A percentile compares a stretch with the other conserved stretches of the same genome.
These are phyloP conservation scores for Leptopterna dolabrata DNA, from an alignment of 2,888 invertebrate species.

Conservation along the genomic window DNA sequence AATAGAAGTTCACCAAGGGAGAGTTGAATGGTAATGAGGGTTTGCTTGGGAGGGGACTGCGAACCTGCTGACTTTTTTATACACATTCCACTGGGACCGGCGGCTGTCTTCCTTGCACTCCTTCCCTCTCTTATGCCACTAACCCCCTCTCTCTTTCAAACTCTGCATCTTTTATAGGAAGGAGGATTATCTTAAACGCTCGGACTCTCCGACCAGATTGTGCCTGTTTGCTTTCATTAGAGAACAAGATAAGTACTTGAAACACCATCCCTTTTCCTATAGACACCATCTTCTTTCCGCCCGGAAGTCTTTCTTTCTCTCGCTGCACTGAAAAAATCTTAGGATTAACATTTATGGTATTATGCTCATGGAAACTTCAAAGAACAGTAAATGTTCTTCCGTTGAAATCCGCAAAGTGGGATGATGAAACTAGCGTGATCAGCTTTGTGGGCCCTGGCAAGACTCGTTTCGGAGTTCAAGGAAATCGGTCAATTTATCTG, in stretches of 20 bases:
- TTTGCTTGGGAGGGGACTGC: constrained; percentile 48
- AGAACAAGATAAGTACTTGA: constrained; percentile 46
- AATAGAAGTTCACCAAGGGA: constrained; percentile 40
- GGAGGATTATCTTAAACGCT: constrained; percentile 56
- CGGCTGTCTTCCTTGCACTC: constrained; percentile 38
- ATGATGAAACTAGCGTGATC: too few species aligned
- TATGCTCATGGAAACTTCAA: too few species aligned
- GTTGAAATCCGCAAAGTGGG: too few species aligned
- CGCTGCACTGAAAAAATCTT: neutral
- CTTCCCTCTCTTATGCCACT: constrained; percentile 23
- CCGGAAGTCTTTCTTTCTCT: constrained; percentile 1
- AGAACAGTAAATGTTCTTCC: too few species aligned
- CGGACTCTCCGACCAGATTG: constrained; percentile 44
- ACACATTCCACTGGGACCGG: constrained; percentile 54
- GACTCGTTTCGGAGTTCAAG: too few species aligned
- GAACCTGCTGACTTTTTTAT: constrained; percentile 57
- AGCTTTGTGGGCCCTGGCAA: too few species aligned
- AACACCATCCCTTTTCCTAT: constrained; percentile 19
- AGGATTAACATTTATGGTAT: neutral
- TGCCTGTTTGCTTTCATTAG: constrained; percentile 55
- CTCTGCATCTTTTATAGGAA: constrained; percentile 53
- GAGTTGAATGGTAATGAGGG: constrained; percentile 56
- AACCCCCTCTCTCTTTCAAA: constrained; percentile 33
- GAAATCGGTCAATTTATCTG: too few species aligned
- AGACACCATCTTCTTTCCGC: neutral